These are phyloP conservation scores for Brachyhypopomus gauderio DNA, from an alignment of 2,113 vertebrate species.

Conservation along the genomic window DNA sequence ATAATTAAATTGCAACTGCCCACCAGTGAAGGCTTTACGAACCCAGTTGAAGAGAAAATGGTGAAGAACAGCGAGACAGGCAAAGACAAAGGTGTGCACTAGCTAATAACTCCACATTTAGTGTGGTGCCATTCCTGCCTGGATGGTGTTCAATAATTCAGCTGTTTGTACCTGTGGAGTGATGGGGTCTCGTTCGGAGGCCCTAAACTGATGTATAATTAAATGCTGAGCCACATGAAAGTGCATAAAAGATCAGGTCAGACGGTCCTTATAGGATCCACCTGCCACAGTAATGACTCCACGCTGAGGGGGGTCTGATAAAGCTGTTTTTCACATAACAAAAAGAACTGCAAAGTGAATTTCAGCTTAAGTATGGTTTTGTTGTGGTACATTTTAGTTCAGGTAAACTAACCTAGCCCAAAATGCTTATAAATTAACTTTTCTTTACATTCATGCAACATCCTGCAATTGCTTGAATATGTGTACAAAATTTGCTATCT, in stretches of 20 bases:
- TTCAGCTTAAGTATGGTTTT: background rate
- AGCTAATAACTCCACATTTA: conserved; percentile 9
- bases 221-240: conserved; percentile 79
- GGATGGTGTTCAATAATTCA: conserved; percentile 74
- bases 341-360: background rate
- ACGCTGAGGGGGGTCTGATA: conserved; percentile 3
- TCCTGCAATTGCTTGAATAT: no score
- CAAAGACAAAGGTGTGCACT: conserved; percentile 21
- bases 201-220: conserved; percentile 78
- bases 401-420: no score
- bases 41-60: conserved; percentile 29
- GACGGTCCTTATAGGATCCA: conserved; percentile 44
- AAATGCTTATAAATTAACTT: no score
- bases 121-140: conserved; percentile 64
- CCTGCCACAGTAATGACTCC: conserved; percentile 34
- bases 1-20: background rate
- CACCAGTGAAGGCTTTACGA: background rate
- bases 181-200: conserved; percentile 71
- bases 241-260: conserved; percentile 77
- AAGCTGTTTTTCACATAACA: background rate
- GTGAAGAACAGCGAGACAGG: background rate
- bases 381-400: background rate
- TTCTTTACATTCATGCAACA: no score
- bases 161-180: conserved; percentile 78
- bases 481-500: no score